Percentiles rank a stretch among this genome's conserved stretches.
These are phyloP conservation scores for Rhaphigaster nebulosa DNA, from an alignment of 2,888 invertebrate genomes.

Conservation along the genomic window DNA sequence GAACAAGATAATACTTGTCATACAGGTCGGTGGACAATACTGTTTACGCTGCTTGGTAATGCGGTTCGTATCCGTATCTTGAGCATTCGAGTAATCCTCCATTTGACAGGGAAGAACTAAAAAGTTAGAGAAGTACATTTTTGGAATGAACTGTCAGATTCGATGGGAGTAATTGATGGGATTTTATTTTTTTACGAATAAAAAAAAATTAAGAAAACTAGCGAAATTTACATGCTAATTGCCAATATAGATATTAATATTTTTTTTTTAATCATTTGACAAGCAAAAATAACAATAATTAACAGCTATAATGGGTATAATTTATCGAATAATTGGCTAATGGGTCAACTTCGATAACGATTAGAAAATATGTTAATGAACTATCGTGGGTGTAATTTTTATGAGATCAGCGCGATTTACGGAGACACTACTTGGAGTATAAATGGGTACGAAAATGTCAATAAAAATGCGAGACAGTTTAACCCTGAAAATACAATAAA, in stretches of 20 bases:
- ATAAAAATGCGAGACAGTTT: no score
- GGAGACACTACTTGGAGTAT: no score
- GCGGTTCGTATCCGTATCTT: not conserved
- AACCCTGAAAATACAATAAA: no score
- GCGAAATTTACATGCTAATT: no score
- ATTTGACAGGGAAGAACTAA: not conserved
- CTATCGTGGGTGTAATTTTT: not conserved
- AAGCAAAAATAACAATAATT: not conserved
- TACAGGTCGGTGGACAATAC: not conserved
- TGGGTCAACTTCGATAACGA: not conserved
- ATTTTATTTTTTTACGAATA: no score
- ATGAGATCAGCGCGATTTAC: no score
- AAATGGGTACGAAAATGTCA: no score
- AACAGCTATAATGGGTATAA: not conserved
- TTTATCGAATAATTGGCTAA: no score
- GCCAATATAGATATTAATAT: not conserved
- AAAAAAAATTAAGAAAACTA: no score
- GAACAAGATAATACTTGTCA: constrained; percentile 4
- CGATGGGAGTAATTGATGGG: no score
- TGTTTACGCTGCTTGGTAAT: not conserved
- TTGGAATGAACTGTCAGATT: not conserved
- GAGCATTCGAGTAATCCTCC: not conserved
- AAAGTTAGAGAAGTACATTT: not conserved
- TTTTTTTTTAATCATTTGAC: not conserved
- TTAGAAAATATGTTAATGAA: not conserved